Conservation (phyloP, 2,797 vertebrate species). For the Rallus crepitans region DNA sequence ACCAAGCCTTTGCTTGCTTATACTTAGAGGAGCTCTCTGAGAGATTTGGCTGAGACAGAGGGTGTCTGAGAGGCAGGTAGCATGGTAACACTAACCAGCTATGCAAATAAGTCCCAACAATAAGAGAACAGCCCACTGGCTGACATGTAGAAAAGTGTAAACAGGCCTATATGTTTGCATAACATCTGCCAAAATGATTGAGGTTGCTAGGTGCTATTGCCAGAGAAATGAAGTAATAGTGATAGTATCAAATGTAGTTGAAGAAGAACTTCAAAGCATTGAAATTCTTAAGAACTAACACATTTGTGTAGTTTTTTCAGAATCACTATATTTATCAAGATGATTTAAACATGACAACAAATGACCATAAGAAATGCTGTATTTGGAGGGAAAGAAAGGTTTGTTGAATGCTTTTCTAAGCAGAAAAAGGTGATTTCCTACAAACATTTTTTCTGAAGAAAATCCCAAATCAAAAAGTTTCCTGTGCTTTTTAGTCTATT, state of each 20-base stretch:
- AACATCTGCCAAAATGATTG: conserved; percentile 1
- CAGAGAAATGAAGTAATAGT: not conserved
- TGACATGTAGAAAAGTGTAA: not conserved
- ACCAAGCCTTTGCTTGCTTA: not conserved
- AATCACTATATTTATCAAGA: not conserved
- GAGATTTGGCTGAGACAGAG: not conserved
- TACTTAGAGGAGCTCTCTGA: not conserved
- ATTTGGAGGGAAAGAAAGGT: not conserved
- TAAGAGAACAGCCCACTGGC: not conserved
- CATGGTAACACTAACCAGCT: not conserved
- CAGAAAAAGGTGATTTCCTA: not conserved
- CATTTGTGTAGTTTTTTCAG: not conserved
- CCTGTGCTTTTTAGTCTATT: not conserved
- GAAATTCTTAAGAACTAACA: not conserved
- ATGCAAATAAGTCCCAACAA: not conserved
- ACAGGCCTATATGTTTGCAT: not conserved
- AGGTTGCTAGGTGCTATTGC: not conserved
- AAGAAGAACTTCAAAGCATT: not conserved
- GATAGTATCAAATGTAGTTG: not conserved
- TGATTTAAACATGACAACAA: not conserved
- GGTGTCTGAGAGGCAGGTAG: not conserved
- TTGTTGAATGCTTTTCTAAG: not conserved
- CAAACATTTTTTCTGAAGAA: not conserved
- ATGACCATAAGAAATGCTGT: not conserved
- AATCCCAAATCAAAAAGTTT: not conserved